These are phyloP conservation scores for Cryptops parisi DNA, from an alignment of 2,888 invertebrate genomes.

Conservation along the genomic window DNA sequence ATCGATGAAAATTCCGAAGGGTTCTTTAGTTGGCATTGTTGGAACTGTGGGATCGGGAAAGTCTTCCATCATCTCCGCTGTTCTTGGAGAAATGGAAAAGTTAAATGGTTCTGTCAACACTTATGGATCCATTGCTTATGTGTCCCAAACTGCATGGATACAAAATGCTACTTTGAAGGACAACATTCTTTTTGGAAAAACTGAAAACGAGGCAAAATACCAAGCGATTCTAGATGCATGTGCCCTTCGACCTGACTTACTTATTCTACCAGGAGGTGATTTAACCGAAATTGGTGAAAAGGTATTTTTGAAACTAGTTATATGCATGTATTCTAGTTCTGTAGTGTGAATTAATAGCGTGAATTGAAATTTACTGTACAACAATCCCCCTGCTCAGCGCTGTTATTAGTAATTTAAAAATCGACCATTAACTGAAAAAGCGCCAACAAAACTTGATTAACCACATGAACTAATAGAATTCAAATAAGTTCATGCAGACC, in stretches of 20 bases:
- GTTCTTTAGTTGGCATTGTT: slow-evolving; percentile 5
- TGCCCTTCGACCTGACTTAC: slow-evolving; percentile 37
- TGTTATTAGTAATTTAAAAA: too few relatives aligned
- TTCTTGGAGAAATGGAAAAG: slow-evolving; percentile 8
- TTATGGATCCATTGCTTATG: slow-evolving; percentile 36
- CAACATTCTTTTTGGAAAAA: slow-evolving; percentile 38
- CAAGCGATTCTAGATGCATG: slow-evolving; percentile 30
- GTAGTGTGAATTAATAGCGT: too few relatives aligned
- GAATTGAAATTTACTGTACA: too few relatives aligned
- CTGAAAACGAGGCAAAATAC: slow-evolving; percentile 26
- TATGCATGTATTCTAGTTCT: too few relatives aligned
- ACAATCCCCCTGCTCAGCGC: too few relatives aligned
- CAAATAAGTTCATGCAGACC: too few relatives aligned
- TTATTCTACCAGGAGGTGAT: slow-evolving; percentile 39
- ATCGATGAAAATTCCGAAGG: not conserved
- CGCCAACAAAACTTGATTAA: too few relatives aligned
- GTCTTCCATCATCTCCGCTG: slow-evolving; percentile 3
- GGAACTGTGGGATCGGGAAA: slow-evolving; percentile 10
- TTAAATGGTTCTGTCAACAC: not conserved
- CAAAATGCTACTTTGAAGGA: slow-evolving; percentile 38
- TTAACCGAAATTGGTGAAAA: slow-evolving; percentile 44
- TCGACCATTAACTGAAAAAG: too few relatives aligned
- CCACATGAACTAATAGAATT: too few relatives aligned
- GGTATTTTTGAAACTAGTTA: too few relatives aligned
- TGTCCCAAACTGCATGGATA: slow-evolving; percentile 42